phyloP scores from a whole-genome alignment of 2,113 vertebrate genomes.

The Dunckerocampus dactyliophorus region DNA sequence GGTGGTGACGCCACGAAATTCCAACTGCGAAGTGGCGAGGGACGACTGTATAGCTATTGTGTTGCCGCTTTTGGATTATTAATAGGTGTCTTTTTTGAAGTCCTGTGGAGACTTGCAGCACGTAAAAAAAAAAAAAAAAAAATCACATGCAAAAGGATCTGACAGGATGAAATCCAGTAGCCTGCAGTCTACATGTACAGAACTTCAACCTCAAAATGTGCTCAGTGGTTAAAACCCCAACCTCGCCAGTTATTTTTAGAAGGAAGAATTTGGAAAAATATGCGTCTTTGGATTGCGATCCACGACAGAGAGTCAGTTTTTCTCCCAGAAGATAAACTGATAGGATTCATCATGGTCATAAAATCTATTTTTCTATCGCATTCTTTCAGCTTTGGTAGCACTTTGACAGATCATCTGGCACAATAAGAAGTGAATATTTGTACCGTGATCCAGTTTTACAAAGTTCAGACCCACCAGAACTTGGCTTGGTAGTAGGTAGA shows the following conservation, averaged over 20 bases:
- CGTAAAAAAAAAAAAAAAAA: no score
- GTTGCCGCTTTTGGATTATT: neutral
- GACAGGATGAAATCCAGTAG: constrained; percentile 43
- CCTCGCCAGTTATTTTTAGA: constrained; percentile 65
- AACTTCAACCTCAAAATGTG: constrained; percentile 63
- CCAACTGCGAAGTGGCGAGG: no score
- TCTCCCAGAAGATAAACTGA: constrained; percentile 48
- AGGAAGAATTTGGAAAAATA: constrained; percentile 63
- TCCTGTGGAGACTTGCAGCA: constrained; percentile 18
- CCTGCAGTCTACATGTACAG: constrained; percentile 55
- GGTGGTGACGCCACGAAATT: no score
- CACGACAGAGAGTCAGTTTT: constrained; percentile 20
- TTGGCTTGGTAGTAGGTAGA: constrained; percentile 22
- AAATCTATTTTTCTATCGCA: constrained; percentile 47
- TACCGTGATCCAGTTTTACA: constrained; percentile 25
- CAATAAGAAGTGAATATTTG: constrained; percentile 27
- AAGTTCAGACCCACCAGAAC: constrained; percentile 28
- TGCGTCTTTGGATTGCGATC: constrained; percentile 53
- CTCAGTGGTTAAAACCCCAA: constrained; percentile 62
- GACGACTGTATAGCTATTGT: no score
- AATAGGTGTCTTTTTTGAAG: neutral
- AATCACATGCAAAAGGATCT: constrained; percentile 36
- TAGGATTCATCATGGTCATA: constrained; percentile 42
- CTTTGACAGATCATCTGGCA: constrained; percentile 36
- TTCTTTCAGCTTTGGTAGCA: constrained; percentile 40